Conservation (phyloP, 2,888 invertebrate species). For the Arctia plantaginis region DNA sequence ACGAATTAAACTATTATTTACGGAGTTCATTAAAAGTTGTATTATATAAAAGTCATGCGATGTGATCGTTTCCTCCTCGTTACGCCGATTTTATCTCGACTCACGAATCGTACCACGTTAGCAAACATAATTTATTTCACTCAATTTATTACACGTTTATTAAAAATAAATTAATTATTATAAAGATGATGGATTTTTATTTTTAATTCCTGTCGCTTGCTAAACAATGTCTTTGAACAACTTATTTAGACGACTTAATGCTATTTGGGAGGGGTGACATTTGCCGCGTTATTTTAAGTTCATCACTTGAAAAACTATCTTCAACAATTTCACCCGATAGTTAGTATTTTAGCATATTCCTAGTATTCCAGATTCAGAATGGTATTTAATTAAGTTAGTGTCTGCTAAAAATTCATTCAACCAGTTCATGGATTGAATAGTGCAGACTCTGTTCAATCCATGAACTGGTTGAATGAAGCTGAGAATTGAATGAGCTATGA, state of each 20-base stretch:
- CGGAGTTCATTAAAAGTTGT: conserved; percentile 26
- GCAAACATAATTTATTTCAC: conserved; percentile 71
- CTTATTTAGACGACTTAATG: background rate
- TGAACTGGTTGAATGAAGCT: no score
- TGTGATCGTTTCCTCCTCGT: conserved; percentile 51
- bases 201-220: conserved; percentile 3
- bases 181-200: conserved; percentile 47
- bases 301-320: background rate
- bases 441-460: no score
- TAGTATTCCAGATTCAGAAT: no score
- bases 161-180: conserved; percentile 67
- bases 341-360: no score
- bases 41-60: conserved; percentile 23
- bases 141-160: conserved; percentile 78
- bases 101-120: conserved; percentile 70
- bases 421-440: no score
- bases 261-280: background rate
- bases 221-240: background rate
- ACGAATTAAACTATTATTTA: conserved; percentile 20
- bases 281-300: background rate
- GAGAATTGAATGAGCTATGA: no score
- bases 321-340: background rate
- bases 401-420: no score
- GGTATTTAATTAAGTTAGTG: no score
- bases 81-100: conserved; percentile 47